phyloP scores from a whole-genome alignment of 30 jellyfish, hydroid and myxozoan genomes.

The Aurelia sp. region DNA sequence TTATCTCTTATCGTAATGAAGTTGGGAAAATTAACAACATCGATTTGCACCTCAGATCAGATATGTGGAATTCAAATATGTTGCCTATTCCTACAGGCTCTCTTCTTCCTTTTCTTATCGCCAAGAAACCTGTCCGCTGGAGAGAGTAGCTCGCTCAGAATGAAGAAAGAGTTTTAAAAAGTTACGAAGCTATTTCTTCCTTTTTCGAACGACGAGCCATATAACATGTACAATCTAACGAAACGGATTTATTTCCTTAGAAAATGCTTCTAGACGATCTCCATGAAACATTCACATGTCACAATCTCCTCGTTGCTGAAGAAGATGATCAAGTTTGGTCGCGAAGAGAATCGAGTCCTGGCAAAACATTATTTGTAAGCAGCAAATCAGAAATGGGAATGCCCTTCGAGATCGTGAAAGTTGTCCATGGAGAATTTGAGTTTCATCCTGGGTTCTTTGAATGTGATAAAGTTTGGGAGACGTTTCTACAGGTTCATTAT shows the following conservation, averaged over 20 bases:
- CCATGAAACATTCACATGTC: slow-evolving; percentile 82
- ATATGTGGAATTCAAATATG: too few species aligned
- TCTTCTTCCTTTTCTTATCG: too few species aligned
- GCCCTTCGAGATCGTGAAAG: slow-evolving; percentile 76
- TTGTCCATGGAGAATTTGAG: slow-evolving; percentile 89
- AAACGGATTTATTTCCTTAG: slow-evolving; percentile 15
- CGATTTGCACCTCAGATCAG: too few species aligned
- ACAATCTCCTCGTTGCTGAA: slow-evolving; percentile 86
- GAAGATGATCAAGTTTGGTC: slow-evolving; percentile 96
- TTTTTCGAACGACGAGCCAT: too few species aligned
- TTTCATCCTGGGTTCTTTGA: slow-evolving; percentile 94
- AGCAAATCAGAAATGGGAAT: slow-evolving; percentile 59
- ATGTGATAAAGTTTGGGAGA: slow-evolving; percentile 93
- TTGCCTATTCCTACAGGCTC: too few species aligned
- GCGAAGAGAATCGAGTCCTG: slow-evolving; percentile 52
- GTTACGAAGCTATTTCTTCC: too few species aligned
- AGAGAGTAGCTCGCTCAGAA: too few species aligned
- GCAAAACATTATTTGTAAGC: slow-evolving; percentile 70
- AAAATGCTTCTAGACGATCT: slow-evolving; percentile 87
- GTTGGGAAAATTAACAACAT: too few species aligned
- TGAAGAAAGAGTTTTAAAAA: too few species aligned
- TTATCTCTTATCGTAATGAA: too few species aligned
- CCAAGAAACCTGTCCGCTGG: too few species aligned
- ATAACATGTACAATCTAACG: too few species aligned
- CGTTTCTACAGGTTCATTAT: slow-evolving; percentile 76